Base-by-base conservation (phyloP, 2,113 vertebrate species). In the Nestor notabilis region DNA sequence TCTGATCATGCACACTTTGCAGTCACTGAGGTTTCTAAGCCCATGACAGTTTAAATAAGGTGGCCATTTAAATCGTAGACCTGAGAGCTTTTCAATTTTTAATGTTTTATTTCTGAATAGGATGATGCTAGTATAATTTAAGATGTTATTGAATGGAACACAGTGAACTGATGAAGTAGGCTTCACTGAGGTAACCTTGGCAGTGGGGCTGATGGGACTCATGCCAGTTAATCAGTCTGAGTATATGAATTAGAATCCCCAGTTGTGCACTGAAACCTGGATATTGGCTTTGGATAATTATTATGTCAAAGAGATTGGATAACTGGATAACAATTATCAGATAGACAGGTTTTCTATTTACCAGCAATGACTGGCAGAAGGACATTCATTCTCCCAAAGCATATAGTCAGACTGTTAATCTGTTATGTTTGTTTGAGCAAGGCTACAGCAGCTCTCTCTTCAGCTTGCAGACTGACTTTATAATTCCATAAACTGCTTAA, bases 211-310 rank as follows among this genome's bases (percentile, higher is more conserved):
- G 86, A 13, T 58, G 79, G 68, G 74, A 89, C 58, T 56, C 65
- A 9, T 94, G 96, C 95, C 97, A 92, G 55, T 97, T 97, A 80
- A 98, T 97, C 96, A 96, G 77, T 64, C 55, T 72, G 84, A 96
- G 75, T 75, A 90, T 87, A 71, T 90, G 77, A 96, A 69, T 47
- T 84, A 58, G 87, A 96, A 96, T 97, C 69, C 83, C 96, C 58
- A 93, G 76, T 87, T 93, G 94, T 69, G 80, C 91, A 93, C 95
- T 95, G 93, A 81, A 96, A 86, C 66, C 88, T 96, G 86, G 87
- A 87, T 66, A 53, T 69, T n/a, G 78, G 87, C 90, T 92, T 82
- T 43, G 72, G 88, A 33, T 89, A 92, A 88, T 69, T 35, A 68
- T 47, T 89, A 81, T 76, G 81, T 95, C 81, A 21, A 61, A 56